Evolutionary conservation across 1,140 invertebrate genomes (phyloP).

Genomic region (Drosophila triauraria): DNA sequence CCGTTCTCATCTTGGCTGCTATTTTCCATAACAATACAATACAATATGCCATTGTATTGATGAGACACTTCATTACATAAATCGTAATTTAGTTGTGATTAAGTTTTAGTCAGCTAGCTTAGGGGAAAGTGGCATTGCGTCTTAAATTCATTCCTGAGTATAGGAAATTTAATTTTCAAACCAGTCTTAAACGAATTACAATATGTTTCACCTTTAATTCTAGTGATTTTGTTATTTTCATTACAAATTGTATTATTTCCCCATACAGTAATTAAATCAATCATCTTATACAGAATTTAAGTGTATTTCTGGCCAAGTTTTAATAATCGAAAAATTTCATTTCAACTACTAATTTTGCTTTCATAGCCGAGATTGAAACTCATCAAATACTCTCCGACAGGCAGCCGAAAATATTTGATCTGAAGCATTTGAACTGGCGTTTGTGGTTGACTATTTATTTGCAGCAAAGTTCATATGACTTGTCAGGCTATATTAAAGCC

Average conservation of each 20-base stretch:
- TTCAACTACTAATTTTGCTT: too few species aligned
- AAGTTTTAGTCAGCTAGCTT: too few species aligned
- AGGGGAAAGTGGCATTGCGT: too few species aligned
- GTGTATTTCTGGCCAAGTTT: neutral
- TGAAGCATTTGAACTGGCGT: constrained; percentile 5
- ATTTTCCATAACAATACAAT: constrained; percentile 11
- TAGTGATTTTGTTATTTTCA: neutral
- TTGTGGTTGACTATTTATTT: constrained; percentile 16
- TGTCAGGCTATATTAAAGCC: neutral
- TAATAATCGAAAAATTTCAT: too few species aligned
- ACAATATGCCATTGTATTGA: neutral
- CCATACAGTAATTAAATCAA: neutral
- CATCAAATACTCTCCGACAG: neutral
- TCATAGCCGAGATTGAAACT: neutral
- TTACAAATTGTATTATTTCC: neutral
- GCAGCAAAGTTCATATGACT: neutral
- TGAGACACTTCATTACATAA: constrained; percentile 1
- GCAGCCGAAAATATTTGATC: constrained; percentile 14
- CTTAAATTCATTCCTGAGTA: neutral
- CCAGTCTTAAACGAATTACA: too few species aligned
- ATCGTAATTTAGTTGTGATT: neutral
- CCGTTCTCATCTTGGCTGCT: neutral
- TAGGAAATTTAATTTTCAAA: neutral
- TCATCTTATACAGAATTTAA: neutral
- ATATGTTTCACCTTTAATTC: too few species aligned